Evolutionary conservation across 2,888 invertebrate genomes (phyloP).

Genomic region (Pristionchus arcanus): DNA sequence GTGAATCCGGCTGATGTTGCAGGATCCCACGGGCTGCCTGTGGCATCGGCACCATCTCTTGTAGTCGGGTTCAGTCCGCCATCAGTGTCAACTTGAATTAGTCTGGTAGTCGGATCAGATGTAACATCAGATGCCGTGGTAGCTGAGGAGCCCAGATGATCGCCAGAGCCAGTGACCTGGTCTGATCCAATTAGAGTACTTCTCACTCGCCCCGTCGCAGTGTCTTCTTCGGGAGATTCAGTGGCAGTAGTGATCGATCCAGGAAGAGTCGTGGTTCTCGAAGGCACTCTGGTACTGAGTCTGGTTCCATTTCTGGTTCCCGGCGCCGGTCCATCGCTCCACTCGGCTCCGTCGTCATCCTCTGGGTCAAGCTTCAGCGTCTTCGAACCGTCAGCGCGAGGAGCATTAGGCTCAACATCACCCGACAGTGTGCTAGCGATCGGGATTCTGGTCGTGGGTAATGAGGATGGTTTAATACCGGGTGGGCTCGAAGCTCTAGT

Average conservation of each 20-base stretch:
- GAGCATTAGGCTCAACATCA: background rate
- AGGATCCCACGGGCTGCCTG: background rate
- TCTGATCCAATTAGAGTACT: background rate
- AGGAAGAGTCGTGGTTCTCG: background rate
- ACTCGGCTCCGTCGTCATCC: background rate
- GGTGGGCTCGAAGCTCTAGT: background rate
- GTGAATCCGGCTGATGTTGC: background rate
- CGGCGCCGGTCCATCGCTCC: background rate
- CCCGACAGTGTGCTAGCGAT: background rate
- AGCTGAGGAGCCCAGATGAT: background rate
- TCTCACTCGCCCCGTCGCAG: background rate
- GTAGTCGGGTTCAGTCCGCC: background rate
- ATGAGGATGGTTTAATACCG: background rate
- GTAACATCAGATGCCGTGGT: background rate
- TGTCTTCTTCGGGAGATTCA: background rate
- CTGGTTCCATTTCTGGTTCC: background rate
- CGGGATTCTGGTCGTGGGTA: background rate
- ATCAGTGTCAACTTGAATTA: background rate
- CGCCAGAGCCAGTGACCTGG: background rate
- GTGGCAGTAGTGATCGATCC: background rate
- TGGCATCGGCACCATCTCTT: background rate
- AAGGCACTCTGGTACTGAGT: background rate
- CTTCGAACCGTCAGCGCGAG: background rate
- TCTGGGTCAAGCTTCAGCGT: conserved; percentile 20
- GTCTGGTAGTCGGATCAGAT: background rate